A percentile compares a stretch with the other conserved stretches of the same genome.
Conservation (phyloP, 2,797 vertebrate species). For the Hephaestus fuliginosus region DNA sequence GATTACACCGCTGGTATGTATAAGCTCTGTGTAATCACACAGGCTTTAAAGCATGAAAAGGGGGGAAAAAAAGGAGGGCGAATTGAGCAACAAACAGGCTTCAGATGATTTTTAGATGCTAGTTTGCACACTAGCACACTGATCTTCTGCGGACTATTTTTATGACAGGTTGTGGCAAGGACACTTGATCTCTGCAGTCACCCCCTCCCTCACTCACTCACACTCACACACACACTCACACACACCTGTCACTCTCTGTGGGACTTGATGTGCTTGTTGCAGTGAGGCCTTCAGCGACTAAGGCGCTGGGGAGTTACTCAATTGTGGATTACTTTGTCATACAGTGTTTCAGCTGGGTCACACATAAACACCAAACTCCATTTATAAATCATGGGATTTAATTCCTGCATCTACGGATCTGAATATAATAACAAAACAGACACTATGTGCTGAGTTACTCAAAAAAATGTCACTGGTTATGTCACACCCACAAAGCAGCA, state of each 20-base stretch:
- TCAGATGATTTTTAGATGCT: conserved; percentile 22
- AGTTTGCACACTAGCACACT: conserved; percentile 28
- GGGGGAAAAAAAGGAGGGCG: conserved; percentile 13
- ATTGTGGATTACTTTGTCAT: conserved; percentile 30
- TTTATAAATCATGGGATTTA: neutral
- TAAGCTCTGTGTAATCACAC: conserved; percentile 73
- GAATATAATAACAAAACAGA: neutral
- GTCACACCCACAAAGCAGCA: neutral
- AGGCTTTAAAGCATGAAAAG: conserved; percentile 44
- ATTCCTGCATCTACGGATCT: neutral
- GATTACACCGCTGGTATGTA: conserved; percentile 79
- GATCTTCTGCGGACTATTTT: conserved; percentile 80
- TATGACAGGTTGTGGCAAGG: conserved; percentile 72
- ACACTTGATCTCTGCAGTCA: conserved; percentile 74
- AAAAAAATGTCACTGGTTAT: neutral
- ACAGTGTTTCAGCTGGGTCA: conserved; percentile 6
- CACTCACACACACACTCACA: conserved; percentile 42
- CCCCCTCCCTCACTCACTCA: conserved; percentile 45
- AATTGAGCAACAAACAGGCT: conserved; percentile 31
- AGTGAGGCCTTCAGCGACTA: conserved; percentile 47
- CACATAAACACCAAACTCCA: conserved; percentile 14
- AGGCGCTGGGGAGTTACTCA: conserved; percentile 41
- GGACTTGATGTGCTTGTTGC: conserved; percentile 61
- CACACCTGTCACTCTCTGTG: conserved; percentile 80
- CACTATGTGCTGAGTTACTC: neutral